Base-by-base conservation (phyloP, 2,113 vertebrate genomes). In the Neogale vison region DNA sequence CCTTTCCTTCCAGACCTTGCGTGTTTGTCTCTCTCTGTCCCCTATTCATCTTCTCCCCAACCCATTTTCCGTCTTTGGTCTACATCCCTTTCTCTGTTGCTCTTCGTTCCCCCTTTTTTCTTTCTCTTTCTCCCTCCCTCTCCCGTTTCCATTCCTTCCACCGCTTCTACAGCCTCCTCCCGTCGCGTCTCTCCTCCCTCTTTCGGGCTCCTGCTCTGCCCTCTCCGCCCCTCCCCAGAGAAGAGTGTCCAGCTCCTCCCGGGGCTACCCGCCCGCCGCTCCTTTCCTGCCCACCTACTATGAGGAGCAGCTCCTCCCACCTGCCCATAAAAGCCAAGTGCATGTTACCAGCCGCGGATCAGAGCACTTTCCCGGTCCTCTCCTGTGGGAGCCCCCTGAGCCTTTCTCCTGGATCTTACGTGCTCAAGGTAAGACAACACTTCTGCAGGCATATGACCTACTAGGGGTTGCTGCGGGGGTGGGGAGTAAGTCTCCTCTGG, bases 301-400 rank as follows among this genome's bases (percentile, higher is more conserved):
- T 97, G 98, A 98, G 98, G 92, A 97, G 97, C 98, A 98, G 99
- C 99, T 99, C 99, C 99, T 98, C 99, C 99, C 99, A 99, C 99
- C 99, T 99, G 99, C 98, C 98, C 99, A 99, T 99, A 99, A 99
- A 99, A 99, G 99, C 99, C 99, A 99, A 99, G 99, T 98, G 98
- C 98, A 99, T 99, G 98, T 98, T 98, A 98, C 98, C 98, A 97
- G 98, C 98, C 97, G 98, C 98, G 98, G 99, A 98, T 98, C 99
- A 98, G 98, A 99, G 98, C 98, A 98, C 98, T 98, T 98, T 99
- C 98, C 98, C 94, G 98, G 97, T 98, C 97, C 98, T 98, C 98
- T 95, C 98, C 98, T 96, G 98, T 98, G 98, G 98, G 98, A 98
- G 98, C 97, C 98, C 98, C 98, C 98, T 67, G 98, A 99, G 98